Conservation (phyloP, 2,888 invertebrate species). For the Orchestes rusci region DNA sequence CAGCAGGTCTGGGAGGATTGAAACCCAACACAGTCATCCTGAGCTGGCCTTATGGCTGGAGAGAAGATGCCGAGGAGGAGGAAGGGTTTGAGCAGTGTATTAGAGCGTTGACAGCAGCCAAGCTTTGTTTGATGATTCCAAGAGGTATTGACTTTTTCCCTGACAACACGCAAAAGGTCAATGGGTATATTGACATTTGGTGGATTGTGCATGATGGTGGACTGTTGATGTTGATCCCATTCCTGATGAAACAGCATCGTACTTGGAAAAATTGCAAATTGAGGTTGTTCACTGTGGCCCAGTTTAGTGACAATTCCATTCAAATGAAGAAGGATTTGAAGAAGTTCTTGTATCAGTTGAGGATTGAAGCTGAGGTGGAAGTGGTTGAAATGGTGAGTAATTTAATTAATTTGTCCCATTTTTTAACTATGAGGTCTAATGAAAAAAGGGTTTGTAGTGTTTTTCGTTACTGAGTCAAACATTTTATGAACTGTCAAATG, state of each 20-base stretch:
- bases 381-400: conserved; percentile 97
- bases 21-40: conserved; percentile 97
- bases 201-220: conserved; percentile 99
- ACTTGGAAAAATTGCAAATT: conserved; percentile 99
- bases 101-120: conserved; percentile 78
- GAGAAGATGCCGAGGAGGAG: conserved; percentile 81
- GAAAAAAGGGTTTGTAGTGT: too few relatives aligned
- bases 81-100: conserved; percentile 79
- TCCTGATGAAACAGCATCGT: conserved; percentile 89
- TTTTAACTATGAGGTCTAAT: too few relatives aligned
- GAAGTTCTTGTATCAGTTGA: conserved; percentile 94
- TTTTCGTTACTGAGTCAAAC: too few relatives aligned
- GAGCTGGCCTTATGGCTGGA: conserved; percentile 98
- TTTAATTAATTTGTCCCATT: too few relatives aligned
- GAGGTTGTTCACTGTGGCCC: conserved; percentile 98
- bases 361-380: conserved; percentile 95
- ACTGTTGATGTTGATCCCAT: conserved; percentile 92
- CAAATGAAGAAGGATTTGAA: conserved; percentile 99
- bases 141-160: conserved; percentile 98
- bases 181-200: conserved; percentile 98
- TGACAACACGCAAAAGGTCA: conserved; percentile 83
- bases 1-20: conserved; percentile 93
- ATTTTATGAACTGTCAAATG: too few relatives aligned
- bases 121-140: conserved; percentile 93
- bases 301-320: conserved; percentile 98